Evolutionary conservation across 2,797 vertebrate genomes (phyloP), one percentile per base, ranked within the genome.

Genomic region (Hoplostethus mediterraneus): DNA sequence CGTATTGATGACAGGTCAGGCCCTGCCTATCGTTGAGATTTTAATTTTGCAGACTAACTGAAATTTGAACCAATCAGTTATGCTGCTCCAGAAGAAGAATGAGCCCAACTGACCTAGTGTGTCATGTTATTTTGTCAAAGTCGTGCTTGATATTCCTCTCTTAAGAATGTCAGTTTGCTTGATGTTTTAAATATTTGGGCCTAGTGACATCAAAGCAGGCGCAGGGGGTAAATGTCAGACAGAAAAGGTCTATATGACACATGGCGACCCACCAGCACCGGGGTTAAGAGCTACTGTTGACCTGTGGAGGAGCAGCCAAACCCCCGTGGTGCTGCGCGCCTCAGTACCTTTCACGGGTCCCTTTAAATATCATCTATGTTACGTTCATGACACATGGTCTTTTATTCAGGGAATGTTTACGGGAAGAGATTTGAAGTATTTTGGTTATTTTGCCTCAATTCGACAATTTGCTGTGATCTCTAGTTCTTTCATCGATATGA

Each of bases 281-380:
- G 79, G 93, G 91, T 94, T 93, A 93, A 91, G 82, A 88, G 93
- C 92, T 86, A 54, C 92, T 81, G 91, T 84, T 89, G 78, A 88
- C 85, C 84, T 80, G 66, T 71, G 49, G 73, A 83, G 77, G 71
- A 78, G 85, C 77, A 63, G 82, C 74, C 59, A 5, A 59, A 31
- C 72, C 79, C 90, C 90, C 44, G 77, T 73, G 0, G 92, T 49
- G 89, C 70, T 6, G 71, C 58, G 13, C 40, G 69, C 52, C 86
- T 67, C 68, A 40, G 28, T 58, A 69, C 38, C 11, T 82, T 70
- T 59, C 81, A 79, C 63, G 68, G 38, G 62, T 71, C 64, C 44
- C 75, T 83, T 82, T 75, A 86, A 87, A 90, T 89, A 87, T 74
- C 87, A 73, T 58, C 10, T 60, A 36, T 51, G 57, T 45, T 52